Base-by-base conservation (phyloP, 2,797 vertebrate species). In the Periophthalmus magnuspinnatus region DNA sequence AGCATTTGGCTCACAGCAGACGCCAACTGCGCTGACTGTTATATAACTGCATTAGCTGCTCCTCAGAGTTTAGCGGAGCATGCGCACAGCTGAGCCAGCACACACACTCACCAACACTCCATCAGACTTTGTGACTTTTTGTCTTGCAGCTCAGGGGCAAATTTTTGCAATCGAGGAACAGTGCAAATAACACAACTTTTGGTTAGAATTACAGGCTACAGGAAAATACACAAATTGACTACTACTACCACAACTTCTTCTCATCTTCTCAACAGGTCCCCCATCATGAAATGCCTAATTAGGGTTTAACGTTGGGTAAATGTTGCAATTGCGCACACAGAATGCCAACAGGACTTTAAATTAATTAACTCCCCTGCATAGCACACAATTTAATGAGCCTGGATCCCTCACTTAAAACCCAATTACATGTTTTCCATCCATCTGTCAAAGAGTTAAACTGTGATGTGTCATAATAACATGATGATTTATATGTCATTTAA, bases 11-110 rank as follows among this genome's bases (percentile, higher is more conserved):
- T 91, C 92, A 83, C 88, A 94, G 91, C 91, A 93, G 92, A 93
- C 91, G 79, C 85, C 83, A 86, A 87, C 91, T 92, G 88, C 89
- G 82, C 85, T 87, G 82, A 71, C 87, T 91, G 88, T 94, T 94
- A 93, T 90, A 91, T 94, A 94, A 94, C 91, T 88, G 91, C 91
- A 92, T 93, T 91, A 93, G 89, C 87, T 84, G 89, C 89, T 90
- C 77, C 87, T 90, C 89, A 86, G 90, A 91, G 87, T 84, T 65
- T 74, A 62, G 70, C 68, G 9, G 85, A 84, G 89, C 90, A 90
- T 92, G 90, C 88, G 85, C 90, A 88, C 67, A 67, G 50, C 63
- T 74, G 66, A 79, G 62, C 66, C 63, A 33, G 8, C 65, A 28
- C 70, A 68, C 69, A 28, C 48, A 48, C 72, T 28, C 55, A 32